Percentiles rank a stretch among this genome's conserved stretches.
phyloP scores from a whole-genome alignment of 2,113 vertebrate species.

The Austrofundulus limnaeus region DNA sequence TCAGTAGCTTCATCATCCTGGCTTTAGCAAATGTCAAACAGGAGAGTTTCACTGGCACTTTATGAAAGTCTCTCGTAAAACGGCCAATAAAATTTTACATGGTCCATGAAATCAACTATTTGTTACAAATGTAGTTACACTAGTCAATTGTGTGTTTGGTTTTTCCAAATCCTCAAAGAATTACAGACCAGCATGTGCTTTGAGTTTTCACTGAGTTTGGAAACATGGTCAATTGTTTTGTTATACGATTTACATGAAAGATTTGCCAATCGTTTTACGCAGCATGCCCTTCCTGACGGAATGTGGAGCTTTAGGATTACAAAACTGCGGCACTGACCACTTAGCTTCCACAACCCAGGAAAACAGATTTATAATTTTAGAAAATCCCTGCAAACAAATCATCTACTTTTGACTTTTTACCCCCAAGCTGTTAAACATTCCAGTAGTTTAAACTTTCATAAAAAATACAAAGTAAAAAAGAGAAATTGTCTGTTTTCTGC shows the following conservation, averaged over 20 bases:
- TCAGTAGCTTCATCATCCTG: constrained; percentile 72
- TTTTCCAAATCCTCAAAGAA: constrained; percentile 42
- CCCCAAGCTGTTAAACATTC: too few relatives aligned
- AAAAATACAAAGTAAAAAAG: too few relatives aligned
- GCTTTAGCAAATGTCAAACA: constrained; percentile 71
- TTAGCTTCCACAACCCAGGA: too few relatives aligned
- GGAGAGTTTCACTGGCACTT: constrained; percentile 59
- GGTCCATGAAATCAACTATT: constrained; percentile 69
- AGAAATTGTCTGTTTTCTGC: not conserved
- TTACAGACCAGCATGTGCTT: constrained; percentile 7
- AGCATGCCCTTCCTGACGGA: too few relatives aligned
- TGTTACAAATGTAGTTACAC: constrained; percentile 63
- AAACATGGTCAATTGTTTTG: not conserved
- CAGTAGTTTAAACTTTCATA: not conserved
- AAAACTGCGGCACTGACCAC: too few relatives aligned
- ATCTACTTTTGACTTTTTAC: too few relatives aligned
- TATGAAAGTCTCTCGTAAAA: constrained; percentile 67
- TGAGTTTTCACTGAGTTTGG: not conserved
- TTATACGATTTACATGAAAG: too few relatives aligned
- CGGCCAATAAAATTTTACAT: constrained; percentile 73
- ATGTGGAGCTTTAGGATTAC: too few relatives aligned
- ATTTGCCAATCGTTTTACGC: too few relatives aligned
- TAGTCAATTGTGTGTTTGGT: constrained; percentile 60
- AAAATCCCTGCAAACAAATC: not conserved
- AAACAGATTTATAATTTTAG: not conserved